phyloP scores from a whole-genome alignment of 2,888 invertebrate species.

The Bedellia somnulentella region DNA sequence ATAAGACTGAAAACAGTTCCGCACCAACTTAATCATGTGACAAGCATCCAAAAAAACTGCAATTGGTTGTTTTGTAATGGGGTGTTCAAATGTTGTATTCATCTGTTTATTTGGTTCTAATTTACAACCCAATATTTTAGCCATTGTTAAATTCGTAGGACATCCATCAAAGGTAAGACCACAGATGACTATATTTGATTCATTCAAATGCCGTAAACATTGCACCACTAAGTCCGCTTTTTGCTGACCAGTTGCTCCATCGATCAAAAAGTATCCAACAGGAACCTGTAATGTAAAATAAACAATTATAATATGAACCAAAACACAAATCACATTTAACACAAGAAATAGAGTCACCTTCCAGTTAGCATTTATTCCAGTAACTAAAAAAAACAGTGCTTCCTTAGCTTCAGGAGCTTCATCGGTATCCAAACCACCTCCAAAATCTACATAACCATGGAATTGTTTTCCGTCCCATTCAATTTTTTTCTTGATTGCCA shows the following conservation, averaged over 20 bases:
- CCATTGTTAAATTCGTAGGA: background rate
- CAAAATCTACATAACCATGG: slow-evolving; percentile 4
- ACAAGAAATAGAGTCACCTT: no score
- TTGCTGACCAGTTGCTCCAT: no score
- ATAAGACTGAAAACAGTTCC: background rate
- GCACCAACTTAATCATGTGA: background rate
- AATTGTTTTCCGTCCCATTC: slow-evolving; percentile 2
- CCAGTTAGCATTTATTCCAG: slow-evolving; percentile 2
- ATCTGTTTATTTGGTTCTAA: background rate
- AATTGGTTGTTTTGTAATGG: background rate
- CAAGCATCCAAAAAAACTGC: background rate
- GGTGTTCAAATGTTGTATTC: slow-evolving; percentile 1
- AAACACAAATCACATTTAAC: no score
- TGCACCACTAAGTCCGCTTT: slow-evolving; percentile 1
- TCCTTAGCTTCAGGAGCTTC: slow-evolving; percentile 2
- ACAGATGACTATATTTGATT: slow-evolving; percentile 1
- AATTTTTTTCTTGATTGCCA: slow-evolving; percentile 6
- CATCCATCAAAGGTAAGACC: slow-evolving; percentile 3
- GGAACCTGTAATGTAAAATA: slow-evolving; percentile 6
- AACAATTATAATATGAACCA: no score
- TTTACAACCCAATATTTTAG: slow-evolving; percentile 1
- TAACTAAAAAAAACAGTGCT: slow-evolving; percentile 4
- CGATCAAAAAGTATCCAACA: no score
- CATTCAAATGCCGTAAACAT: slow-evolving; percentile 2
- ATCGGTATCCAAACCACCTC: no score